Conservation (phyloP, 2,113 vertebrate genomes). For the Periophthalmodon schlosseri region DNA sequence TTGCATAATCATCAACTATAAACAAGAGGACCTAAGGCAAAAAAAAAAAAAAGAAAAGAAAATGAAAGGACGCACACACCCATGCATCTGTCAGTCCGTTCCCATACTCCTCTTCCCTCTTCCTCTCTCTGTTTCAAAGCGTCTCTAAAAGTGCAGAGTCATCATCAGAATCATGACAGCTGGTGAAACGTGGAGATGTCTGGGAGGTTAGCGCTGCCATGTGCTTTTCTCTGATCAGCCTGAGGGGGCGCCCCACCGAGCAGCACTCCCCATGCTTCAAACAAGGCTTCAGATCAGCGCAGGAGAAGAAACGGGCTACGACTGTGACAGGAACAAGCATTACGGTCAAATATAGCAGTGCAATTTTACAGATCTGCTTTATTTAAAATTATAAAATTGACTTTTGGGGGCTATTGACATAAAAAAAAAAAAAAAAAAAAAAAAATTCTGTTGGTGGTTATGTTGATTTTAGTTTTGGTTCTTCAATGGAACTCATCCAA, state of each 20-base stretch:
- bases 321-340: not conserved
- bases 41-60: slow-evolving; percentile 5
- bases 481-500: too few relatives aligned
- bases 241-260: slow-evolving; percentile 45
- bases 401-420: too few relatives aligned
- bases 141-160: slow-evolving; percentile 44
- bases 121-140: slow-evolving; percentile 31
- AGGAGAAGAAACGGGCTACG: too few relatives aligned
- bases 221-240: slow-evolving; percentile 47
- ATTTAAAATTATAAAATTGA: too few relatives aligned
- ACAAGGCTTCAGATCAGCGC: slow-evolving; percentile 11
- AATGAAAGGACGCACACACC: not conserved
- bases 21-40: slow-evolving; percentile 9
- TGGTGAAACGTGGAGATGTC: slow-evolving; percentile 53
- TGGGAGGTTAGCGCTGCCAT: slow-evolving; percentile 17
- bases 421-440: too few relatives aligned
- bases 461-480: too few relatives aligned
- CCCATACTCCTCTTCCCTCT: not conserved
- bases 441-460: too few relatives aligned
- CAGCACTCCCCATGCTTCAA: slow-evolving; percentile 24
- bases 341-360: not conserved
- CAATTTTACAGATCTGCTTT: too few relatives aligned
- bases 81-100: slow-evolving; percentile 16
- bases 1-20: slow-evolving; percentile 23
- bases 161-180: slow-evolving; percentile 41